A percentile compares a stretch with the other conserved stretches of the same genome.
Evolutionary conservation across 1,140 invertebrate species (phyloP).

Genomic region (Ceratosolen solmsi): DNA sequence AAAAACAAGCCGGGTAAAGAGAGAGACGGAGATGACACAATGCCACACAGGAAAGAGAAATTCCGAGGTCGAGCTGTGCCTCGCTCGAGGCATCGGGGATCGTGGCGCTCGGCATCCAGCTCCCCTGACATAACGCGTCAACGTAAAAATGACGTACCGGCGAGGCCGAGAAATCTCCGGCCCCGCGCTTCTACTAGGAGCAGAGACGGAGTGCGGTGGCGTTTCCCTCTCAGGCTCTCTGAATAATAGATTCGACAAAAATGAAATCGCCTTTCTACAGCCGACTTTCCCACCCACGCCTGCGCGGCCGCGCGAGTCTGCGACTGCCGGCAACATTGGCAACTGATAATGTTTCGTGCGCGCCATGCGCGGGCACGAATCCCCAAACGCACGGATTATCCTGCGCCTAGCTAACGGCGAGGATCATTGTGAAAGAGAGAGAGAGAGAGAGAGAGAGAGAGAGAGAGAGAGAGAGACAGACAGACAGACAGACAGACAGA

Average conservation of each 20-base stretch:
- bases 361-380: too few relatives aligned
- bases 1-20: too few relatives aligned
- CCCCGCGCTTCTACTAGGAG: too few relatives aligned
- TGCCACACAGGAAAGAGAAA: not conserved
- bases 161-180: not conserved
- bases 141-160: not conserved
- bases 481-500: too few relatives aligned
- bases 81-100: not conserved
- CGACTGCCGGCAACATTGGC: not conserved
- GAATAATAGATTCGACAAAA: conserved; percentile 35
- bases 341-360: too few relatives aligned
- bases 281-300: conserved; percentile 39
- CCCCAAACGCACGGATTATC: not conserved
- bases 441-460: too few relatives aligned
- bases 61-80: not conserved
- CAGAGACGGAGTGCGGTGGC: not conserved
- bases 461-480: too few relatives aligned
- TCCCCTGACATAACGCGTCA: not conserved
- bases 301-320: not conserved
- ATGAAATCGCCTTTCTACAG: conserved; percentile 49
- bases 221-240: not conserved
- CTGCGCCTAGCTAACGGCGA: too few relatives aligned
- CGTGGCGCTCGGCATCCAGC: not conserved
- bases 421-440: too few relatives aligned
- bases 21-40: not conserved